phyloP scores from a whole-genome alignment of 2,797 vertebrate genomes.

The Avahi laniger region DNA sequence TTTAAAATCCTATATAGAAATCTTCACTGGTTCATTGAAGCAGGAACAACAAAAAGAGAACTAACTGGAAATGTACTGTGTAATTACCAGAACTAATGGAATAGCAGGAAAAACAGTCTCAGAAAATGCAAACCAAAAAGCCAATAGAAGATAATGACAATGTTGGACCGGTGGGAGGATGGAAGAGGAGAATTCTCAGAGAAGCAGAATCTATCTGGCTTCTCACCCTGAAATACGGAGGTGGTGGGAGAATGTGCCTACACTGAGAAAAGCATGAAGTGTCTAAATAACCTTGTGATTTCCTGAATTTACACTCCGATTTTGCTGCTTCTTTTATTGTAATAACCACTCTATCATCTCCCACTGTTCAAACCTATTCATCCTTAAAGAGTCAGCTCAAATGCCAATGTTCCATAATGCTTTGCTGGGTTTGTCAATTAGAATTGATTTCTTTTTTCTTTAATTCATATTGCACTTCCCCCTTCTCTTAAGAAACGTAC shows the following conservation, averaged over 20 bases:
- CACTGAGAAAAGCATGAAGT: neutral
- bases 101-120: neutral
- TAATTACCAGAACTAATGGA: neutral
- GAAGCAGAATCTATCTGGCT: neutral
- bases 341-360: neutral
- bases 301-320: neutral
- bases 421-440: neutral
- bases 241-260: neutral
- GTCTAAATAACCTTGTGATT: neutral
- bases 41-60: neutral
- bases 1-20: conserved; percentile 22
- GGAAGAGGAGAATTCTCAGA: neutral
- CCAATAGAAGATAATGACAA: neutral
- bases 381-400: neutral
- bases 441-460: neutral
- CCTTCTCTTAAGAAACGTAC: neutral
- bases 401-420: neutral
- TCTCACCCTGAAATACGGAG: neutral
- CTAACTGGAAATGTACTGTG: neutral
- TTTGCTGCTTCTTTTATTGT: neutral
- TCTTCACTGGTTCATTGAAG: neutral
- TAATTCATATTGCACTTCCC: neutral
- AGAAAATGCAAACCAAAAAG: neutral
- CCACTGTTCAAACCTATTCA: neutral
- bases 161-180: neutral